These are phyloP conservation scores for Drosophila nr. medialis DNA, from an alignment of 2,888 invertebrate species.

Conservation along the genomic window DNA sequence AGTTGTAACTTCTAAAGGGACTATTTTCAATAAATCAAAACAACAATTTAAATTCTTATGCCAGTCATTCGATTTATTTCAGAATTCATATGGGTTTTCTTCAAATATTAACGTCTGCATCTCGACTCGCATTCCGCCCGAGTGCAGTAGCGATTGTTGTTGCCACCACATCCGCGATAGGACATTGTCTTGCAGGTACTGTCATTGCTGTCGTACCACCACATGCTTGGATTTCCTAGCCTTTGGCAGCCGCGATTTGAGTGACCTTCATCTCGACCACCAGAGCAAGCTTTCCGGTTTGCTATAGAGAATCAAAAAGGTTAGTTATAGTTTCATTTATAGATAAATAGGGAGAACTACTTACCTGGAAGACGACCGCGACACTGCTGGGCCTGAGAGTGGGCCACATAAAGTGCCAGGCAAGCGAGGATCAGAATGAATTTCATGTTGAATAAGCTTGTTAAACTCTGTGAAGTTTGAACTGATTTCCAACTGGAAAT, in stretches of 20 bases:
- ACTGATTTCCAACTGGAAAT: conserved; percentile 29
- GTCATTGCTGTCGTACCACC: background rate
- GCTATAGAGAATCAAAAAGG: background rate
- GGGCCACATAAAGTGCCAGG: conserved; percentile 30
- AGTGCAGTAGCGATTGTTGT: conserved; percentile 22
- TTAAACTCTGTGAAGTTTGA: conserved; percentile 1
- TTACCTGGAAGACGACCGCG: background rate
- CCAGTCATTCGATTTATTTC: background rate
- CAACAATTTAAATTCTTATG: background rate
- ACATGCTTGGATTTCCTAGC: conserved; percentile 1
- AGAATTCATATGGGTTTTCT: too few relatives aligned
- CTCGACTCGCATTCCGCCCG: background rate
- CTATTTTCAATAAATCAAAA: background rate
- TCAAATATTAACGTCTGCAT: background rate
- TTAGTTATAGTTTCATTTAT: background rate
- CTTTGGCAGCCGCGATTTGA: background rate
- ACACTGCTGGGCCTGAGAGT: conserved; percentile 19
- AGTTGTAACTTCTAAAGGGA: too few relatives aligned
- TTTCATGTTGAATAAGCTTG: conserved; percentile 31
- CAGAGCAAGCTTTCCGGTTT: background rate
- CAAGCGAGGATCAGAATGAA: conserved; percentile 30
- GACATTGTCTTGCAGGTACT: background rate
- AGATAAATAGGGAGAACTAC: background rate
- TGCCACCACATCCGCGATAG: conserved; percentile 32
- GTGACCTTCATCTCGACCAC: background rate